A percentile compares a stretch with the other conserved stretches of the same genome.
Evolutionary conservation across 2,113 vertebrate species (phyloP).

Genomic region (Tyrannus savana): DNA sequence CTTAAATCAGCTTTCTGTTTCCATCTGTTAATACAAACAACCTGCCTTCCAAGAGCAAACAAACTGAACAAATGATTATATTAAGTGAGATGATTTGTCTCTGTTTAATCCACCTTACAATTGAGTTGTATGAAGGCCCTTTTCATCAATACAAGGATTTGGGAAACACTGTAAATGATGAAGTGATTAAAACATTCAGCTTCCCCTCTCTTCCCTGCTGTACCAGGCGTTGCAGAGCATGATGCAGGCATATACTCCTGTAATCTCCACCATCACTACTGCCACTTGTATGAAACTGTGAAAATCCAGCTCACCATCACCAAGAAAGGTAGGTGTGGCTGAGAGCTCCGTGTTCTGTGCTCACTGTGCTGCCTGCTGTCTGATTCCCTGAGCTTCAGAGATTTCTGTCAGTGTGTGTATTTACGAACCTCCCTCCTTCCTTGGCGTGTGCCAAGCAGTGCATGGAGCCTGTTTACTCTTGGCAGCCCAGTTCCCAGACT

Average conservation of each 20-base stretch:
- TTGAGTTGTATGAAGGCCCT: not conserved
- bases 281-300: constrained; percentile 86
- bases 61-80: not conserved
- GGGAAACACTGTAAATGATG: not conserved
- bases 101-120: not conserved
- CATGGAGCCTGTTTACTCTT: not conserved
- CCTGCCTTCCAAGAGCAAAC: not conserved
- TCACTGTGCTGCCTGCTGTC: not conserved
- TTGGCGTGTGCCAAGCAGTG: not conserved
- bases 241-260: constrained; percentile 90
- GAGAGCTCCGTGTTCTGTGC: not conserved
- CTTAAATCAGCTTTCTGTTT: not conserved
- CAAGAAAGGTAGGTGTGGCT: constrained; percentile 76
- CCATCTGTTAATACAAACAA: not conserved
- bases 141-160: not conserved
- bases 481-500: not conserved
- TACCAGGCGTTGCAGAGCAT: constrained; percentile 64
- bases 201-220: not conserved
- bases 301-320: constrained; percentile 84
- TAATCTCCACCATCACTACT: constrained; percentile 94
- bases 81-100: not conserved
- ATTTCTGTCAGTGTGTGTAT: not conserved
- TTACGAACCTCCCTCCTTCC: not conserved
- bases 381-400: not conserved
- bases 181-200: not conserved